Base-by-base conservation (phyloP, 2,888 invertebrate species). In the Agrilus cyanescens region DNA sequence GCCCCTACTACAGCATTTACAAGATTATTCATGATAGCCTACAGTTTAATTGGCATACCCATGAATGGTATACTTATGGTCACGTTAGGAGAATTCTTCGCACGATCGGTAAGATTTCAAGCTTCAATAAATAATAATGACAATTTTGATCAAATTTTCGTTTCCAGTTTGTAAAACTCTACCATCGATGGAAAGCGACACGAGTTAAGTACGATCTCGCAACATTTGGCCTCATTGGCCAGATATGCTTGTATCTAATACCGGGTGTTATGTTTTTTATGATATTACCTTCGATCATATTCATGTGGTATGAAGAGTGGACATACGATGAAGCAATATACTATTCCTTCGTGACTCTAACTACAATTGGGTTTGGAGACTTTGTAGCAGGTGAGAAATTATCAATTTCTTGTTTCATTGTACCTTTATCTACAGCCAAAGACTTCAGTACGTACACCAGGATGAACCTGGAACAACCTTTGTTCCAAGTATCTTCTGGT, bases 331-430 rank as follows among this genome's bases (percentile, higher is more conserved):
- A 87, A 33, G 77, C 89, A 1, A 74, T 91, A 33, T 93, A 91
- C 62, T 93, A 85, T 59, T 82, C 88, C 14, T 91, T 87, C 60
- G 86, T 89, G 12, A 87, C 88, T 0, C 72, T 87, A 10, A 85
- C 88, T 3, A 89, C 89, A 4, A 91, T 93, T 50, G 91, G 91
- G 32, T 93, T 91, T 63, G 93, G 93, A n/a, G 93, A 93, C 64
- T 80, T 79, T 58, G 90, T 93, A 25, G 89, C 91, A 64, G 86
- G 87, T 85, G 67, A 57, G 53, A 29, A 30, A 47, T 15, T 40
- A 43, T 13, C 15, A 13, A 16, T 15, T 4, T 15, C 10, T 4
- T 7, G 7, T 20, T 10, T 25, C 8, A 6, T 4, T 25, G 10
- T 10, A n/a, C n/a, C n/a, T n/a, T n/a, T n/a, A n/a, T n/a, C n/a